These are phyloP conservation scores for Takifugu bimaculatus DNA, from an alignment of 2,113 vertebrate genomes.

Conservation along the genomic window DNA sequence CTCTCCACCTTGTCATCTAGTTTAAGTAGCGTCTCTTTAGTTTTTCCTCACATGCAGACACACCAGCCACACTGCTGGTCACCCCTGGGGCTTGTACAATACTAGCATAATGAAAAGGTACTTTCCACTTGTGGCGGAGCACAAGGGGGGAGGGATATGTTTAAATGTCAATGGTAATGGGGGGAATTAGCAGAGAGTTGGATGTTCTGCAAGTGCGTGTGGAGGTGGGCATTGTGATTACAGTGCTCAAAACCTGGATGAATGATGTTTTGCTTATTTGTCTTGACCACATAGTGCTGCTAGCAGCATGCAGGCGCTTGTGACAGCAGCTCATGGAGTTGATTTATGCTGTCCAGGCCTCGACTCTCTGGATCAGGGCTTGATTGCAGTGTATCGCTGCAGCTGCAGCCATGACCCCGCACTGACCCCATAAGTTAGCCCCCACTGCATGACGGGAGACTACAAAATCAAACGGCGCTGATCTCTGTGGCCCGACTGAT, in stretches of 20 bases:
- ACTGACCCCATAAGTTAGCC: slow-evolving; percentile 60
- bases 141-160: slow-evolving; percentile 60
- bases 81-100: slow-evolving; percentile 56
- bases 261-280: slow-evolving; percentile 21
- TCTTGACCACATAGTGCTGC: neutral
- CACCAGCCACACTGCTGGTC: slow-evolving; percentile 29
- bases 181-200: slow-evolving; percentile 48
- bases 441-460: slow-evolving; percentile 37
- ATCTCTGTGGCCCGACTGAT: slow-evolving; percentile 58
- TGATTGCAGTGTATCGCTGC: slow-evolving; percentile 60
- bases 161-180: slow-evolving; percentile 66
- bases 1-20: no score
- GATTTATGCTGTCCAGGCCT: slow-evolving; percentile 48
- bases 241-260: slow-evolving; percentile 22
- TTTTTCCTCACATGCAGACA: slow-evolving; percentile 5
- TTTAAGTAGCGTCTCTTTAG: neutral
- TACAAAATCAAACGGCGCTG: slow-evolving; percentile 44
- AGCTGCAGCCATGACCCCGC: slow-evolving; percentile 52
- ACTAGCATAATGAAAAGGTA: slow-evolving; percentile 70
- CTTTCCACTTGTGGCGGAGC: slow-evolving; percentile 53
- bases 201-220: slow-evolving; percentile 35
- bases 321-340: slow-evolving; percentile 23
- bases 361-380: slow-evolving; percentile 29
- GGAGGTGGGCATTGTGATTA: slow-evolving; percentile 34
- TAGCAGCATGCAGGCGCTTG: neutral